Evolutionary conservation across 2,113 vertebrate genomes (phyloP).

Genomic region (Bombycilla garrulus): DNA sequence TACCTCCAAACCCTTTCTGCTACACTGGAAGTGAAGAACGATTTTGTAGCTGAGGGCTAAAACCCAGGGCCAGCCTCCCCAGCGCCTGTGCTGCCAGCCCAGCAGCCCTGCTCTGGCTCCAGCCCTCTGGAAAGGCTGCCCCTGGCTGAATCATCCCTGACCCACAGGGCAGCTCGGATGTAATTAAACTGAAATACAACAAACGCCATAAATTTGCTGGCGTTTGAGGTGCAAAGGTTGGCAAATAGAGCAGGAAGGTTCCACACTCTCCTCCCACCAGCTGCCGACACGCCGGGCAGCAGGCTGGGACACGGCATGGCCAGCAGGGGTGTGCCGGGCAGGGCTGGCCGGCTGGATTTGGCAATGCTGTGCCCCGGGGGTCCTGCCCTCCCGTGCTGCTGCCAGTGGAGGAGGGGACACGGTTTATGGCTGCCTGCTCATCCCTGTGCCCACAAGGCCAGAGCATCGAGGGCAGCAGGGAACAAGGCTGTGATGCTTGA

Average conservation of each 20-base stretch:
- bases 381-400: neutral
- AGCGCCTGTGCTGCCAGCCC: neutral
- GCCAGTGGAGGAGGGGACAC: neutral
- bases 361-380: accelerated
- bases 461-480: neutral
- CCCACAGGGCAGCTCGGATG: neutral
- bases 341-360: neutral
- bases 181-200: conserved; percentile 23
- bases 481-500: neutral
- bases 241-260: neutral
- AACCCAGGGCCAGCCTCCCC: neutral
- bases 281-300: accelerated
- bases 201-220: neutral
- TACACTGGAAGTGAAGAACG: neutral
- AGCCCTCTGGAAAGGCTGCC: neutral
- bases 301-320: accelerated
- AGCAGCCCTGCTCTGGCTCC: neutral
- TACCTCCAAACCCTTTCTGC: neutral
- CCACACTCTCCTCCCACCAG: neutral
- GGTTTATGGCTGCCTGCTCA: neutral
- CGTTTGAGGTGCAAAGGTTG: neutral
- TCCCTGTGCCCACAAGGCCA: accelerated
- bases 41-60: neutral
- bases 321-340: neutral
- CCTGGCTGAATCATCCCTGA: neutral